Percentiles rank a stretch among this genome's conserved stretches.
Evolutionary conservation across 2,888 invertebrate genomes (phyloP).

Genomic region (Nomada ferruginata): DNA sequence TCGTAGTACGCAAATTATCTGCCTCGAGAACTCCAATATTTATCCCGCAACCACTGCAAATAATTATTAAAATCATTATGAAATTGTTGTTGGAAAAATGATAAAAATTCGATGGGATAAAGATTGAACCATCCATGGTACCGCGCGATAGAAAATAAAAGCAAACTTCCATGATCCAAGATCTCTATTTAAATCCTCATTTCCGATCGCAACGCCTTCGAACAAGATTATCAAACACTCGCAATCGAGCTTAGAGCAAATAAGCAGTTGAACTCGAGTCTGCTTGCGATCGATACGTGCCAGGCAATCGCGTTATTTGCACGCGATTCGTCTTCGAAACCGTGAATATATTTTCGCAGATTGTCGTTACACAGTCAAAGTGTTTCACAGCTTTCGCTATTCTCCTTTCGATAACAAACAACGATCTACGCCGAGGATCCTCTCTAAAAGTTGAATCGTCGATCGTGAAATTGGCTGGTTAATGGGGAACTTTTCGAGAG

Average conservation of each 20-base stretch:
- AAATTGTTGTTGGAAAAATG: no score
- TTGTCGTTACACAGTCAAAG: neutral
- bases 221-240: neutral
- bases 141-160: neutral
- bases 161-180: neutral
- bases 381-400: neutral
- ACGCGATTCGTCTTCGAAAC: neutral
- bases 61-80: no score
- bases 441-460: neutral
- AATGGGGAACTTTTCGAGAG: constrained; percentile 15
- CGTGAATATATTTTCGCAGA: constrained; percentile 28
- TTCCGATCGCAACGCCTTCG: neutral
- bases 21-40: no score
- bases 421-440: neutral
- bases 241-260: constrained; percentile 1
- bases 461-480: constrained; percentile 3
- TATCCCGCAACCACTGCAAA: no score
- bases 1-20: no score
- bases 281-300: neutral
- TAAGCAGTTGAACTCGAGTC: neutral
- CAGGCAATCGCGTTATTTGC: neutral
- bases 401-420: constrained; percentile 13
- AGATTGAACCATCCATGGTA: neutral
- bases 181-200: neutral
- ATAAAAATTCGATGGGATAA: no score